Conservation (phyloP, 2,797 vertebrate genomes). For the Eleutherodactylus coqui region DNA sequence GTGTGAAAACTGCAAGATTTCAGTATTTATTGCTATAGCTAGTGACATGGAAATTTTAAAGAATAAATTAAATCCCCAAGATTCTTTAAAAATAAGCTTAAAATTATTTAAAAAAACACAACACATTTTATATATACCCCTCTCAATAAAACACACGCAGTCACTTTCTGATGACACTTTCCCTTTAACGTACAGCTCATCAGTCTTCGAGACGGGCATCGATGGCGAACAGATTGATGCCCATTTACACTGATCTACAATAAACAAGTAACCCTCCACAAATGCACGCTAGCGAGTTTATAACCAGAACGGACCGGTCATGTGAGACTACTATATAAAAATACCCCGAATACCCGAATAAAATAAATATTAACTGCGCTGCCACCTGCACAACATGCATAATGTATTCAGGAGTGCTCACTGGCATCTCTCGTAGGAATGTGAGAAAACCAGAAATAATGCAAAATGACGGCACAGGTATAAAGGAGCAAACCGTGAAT, state of each 20-base stretch:
- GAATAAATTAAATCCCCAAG: too few species aligned
- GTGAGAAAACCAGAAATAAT: neutral
- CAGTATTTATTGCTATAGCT: too few species aligned
- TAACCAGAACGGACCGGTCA: neutral
- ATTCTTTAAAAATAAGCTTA: too few species aligned
- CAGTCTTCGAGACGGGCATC: too few species aligned
- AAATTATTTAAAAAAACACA: too few species aligned
- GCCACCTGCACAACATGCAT: conserved; percentile 3
- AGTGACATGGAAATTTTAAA: too few species aligned
- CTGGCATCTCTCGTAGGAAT: neutral
- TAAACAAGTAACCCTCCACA: neutral
- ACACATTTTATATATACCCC: too few species aligned
- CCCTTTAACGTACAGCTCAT: too few species aligned
- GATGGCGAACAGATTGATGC: too few species aligned
- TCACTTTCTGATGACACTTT: too few species aligned
- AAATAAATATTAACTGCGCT: conserved; percentile 47
- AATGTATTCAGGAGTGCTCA: neutral
- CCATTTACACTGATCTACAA: neutral
- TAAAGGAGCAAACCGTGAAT: neutral
- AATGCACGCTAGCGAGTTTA: neutral
- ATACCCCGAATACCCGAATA: neutral
- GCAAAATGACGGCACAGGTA: neutral
- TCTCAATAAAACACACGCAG: too few species aligned
- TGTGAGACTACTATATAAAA: neutral
- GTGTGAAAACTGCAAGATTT: too few species aligned